These are phyloP conservation scores for Catharus minimus DNA, from an alignment of 2,113 vertebrate species.

Conservation along the genomic window DNA sequence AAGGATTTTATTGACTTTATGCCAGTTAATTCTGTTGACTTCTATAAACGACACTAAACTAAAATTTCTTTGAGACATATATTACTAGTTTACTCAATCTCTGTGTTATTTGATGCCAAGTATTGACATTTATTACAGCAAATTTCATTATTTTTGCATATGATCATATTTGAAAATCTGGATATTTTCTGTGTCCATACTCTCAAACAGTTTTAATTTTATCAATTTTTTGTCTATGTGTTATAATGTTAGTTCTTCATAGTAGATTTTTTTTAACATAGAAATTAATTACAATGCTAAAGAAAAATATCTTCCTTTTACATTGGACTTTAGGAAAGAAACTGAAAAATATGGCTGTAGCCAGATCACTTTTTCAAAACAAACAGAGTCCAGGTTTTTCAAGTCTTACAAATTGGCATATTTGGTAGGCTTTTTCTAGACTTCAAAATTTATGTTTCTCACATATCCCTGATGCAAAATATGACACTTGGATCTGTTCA, in stretches of 20 bases:
- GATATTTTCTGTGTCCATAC: not conserved
- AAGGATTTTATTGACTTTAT: not conserved
- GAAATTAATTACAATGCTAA: not conserved
- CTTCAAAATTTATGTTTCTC: not conserved
- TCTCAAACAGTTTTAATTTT: not conserved
- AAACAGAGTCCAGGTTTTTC: not conserved
- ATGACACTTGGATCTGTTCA: not conserved
- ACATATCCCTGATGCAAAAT: not conserved
- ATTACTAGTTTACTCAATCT: not conserved
- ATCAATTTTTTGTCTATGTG: not conserved
- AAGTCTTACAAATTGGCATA: not conserved
- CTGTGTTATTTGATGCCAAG: not conserved
- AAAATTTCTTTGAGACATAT: not conserved
- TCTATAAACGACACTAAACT: not conserved
- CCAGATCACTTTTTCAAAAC: not conserved
- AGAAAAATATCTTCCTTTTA: not conserved
- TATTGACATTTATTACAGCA: not conserved
- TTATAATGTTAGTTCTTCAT: not conserved
- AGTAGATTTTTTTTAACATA: not conserved
- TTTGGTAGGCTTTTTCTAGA: not conserved
- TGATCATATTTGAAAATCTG: not conserved
- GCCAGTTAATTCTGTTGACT: not conserved
- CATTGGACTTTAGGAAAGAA: not conserved
- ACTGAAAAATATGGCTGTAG: not conserved
- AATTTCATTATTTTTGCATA: not conserved